Conservation (phyloP, 2,888 invertebrate species). For the Sarcophaga rosellei region DNA sequence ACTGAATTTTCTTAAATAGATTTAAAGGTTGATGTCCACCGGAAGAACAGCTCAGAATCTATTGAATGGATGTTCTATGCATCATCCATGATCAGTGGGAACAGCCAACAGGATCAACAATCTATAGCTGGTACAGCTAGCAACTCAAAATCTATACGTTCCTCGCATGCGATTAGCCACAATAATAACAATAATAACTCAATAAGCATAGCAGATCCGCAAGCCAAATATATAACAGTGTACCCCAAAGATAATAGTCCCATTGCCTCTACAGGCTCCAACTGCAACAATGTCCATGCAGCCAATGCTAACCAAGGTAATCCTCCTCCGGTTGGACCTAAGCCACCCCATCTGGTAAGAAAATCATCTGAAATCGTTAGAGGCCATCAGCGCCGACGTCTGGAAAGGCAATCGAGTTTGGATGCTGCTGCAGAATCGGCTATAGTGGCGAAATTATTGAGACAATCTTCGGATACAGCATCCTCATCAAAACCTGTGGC, state of each 20-base stretch:
- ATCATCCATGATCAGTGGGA: slow-evolving; percentile 77
- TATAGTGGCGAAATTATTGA: slow-evolving; percentile 73
- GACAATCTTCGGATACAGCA: slow-evolving; percentile 75
- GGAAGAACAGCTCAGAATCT: slow-evolving; percentile 94
- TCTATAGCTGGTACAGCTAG: slow-evolving; percentile 75
- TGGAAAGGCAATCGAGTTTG: slow-evolving; percentile 79
- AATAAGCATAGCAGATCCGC: slow-evolving; percentile 51
- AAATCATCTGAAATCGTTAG: slow-evolving; percentile 77
- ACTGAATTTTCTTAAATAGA: slow-evolving; percentile 82
- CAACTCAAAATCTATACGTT: slow-evolving; percentile 76
- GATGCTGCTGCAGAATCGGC: slow-evolving; percentile 75
- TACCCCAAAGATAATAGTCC: slow-evolving; percentile 76
- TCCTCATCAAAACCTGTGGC: slow-evolving; percentile 64
- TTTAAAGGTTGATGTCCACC: slow-evolving; percentile 95
- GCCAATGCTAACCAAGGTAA: slow-evolving; percentile 51
- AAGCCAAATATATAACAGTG: slow-evolving; percentile 77
- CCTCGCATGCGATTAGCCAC: slow-evolving; percentile 62
- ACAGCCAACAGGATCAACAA: slow-evolving; percentile 78
- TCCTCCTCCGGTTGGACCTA: slow-evolving; percentile 66
- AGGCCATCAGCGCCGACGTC: slow-evolving; percentile 73
- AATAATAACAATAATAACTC: slow-evolving; percentile 50
- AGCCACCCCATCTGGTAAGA: slow-evolving; percentile 73
- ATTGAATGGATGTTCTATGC: slow-evolving; percentile 87
- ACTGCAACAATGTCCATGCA: slow-evolving; percentile 26
- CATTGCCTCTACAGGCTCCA: slow-evolving; percentile 54